Evolutionary conservation across 2,888 invertebrate species (phyloP).

Genomic region (Metellina segmentata): DNA sequence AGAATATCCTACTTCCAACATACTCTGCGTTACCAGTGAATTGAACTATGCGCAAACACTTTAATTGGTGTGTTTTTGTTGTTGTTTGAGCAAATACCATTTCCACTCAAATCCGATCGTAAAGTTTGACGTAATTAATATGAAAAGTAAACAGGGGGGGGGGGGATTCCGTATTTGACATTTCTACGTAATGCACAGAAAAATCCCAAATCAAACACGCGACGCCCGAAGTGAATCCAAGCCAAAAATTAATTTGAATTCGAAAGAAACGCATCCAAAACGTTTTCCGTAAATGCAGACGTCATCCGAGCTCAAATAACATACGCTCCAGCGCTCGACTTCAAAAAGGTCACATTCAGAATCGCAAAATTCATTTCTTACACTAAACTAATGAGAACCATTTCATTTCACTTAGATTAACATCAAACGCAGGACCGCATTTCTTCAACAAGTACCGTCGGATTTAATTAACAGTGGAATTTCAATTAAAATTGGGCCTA

Average conservation of each 20-base stretch:
- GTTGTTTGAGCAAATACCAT: too few relatives aligned
- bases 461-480: slow-evolving; percentile 10
- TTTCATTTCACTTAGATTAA: too few relatives aligned
- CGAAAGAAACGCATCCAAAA: background rate
- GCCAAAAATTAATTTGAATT: background rate
- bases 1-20: too few relatives aligned
- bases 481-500: slow-evolving; percentile 12
- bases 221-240: background rate
- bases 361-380: background rate
- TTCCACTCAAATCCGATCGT: too few relatives aligned
- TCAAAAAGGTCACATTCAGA: background rate
- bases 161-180: background rate
- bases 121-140: too few relatives aligned
- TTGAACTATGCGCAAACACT: too few relatives aligned
- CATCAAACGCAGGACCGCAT: background rate
- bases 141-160: too few relatives aligned
- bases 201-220: background rate
- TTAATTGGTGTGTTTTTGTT: too few relatives aligned
- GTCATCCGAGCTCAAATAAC: background rate
- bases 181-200: background rate
- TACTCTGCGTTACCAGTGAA: too few relatives aligned
- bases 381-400: background rate
- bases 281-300: background rate
- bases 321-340: background rate
- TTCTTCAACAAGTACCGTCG: background rate